Base-by-base conservation (phyloP, 2,113 vertebrate species). In the Chloropsis cyanopogon region DNA sequence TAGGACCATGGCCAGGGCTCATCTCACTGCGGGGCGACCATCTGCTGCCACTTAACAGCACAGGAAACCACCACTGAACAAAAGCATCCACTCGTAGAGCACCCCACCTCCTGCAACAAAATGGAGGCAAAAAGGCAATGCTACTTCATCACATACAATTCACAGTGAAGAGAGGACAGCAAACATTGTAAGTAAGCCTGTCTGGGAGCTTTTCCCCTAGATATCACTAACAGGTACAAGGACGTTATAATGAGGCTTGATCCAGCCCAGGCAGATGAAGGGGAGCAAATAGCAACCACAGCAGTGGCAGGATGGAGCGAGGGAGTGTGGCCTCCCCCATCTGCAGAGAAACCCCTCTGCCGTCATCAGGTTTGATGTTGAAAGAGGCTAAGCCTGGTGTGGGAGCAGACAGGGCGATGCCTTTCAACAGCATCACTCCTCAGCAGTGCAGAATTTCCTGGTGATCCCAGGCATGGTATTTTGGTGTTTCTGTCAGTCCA, bases 1-100 rank as follows among this genome's bases (percentile, higher is more conserved):
- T 96, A 96, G 95, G 94, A 95, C 94, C 95, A 96, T 92, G 95
- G 94, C 95, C 95, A 91, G 96, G 92, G 95, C 94, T 97, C 96
- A 97, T 97, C 93, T 96, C 92, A 93, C 86, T 96, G 94, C 84
- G 0, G 95, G 89, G 86, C 42, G 86, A 95, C 96, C 96, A 97
- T 97, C 97, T 97, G 96, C 96, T 97, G 92, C 92, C 96, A 97
- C 96, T 97, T 97, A 96, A 96, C 95, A 83, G 79, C 92, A 93
- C 94, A 97, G 94, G 95, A 97, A 97, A 97, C 96, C 92, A 97
- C 88, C 86, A 68, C 88, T 60, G 95, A 97, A 97, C 83, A 91
- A 97, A 96, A 97, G 92, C 93, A 90, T 91, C 87, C 94, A 68
- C 57, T 95, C 65, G 18, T 80, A 81, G 71, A 92, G 86, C 91